Evolutionary conservation across 2,797 vertebrate genomes (phyloP), one percentile per base, ranked within the genome.

Genomic region (Odontamblyopus rebecca): DNA sequence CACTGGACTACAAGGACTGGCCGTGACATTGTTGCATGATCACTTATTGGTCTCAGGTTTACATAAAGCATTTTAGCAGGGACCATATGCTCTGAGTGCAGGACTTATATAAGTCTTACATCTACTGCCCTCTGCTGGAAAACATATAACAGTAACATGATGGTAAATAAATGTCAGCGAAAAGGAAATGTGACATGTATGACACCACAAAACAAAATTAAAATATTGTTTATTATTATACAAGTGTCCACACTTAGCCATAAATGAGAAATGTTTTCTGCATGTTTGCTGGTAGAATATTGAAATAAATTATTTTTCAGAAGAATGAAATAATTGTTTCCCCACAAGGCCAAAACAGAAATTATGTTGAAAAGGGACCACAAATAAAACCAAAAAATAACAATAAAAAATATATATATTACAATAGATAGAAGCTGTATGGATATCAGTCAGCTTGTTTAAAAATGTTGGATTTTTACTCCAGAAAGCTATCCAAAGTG

Each of bases 401-500:
- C 5, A 44, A 48, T 48, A 15, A 48, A 15, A 65, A 9, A 71
- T 7, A 9, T 69, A 44, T 19, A 70, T 8, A 71, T 15, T 29
- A 69, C 50, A 68, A 27, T 54, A 35, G 1, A 29, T 23, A 26
- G 53, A 16, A 41, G 61, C 60, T 6, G 9, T 23, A 1, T 2
- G 6, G 2, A 67, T 4, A 19, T 29, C 23, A 30, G 26, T 32
- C 26, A 16, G 27, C 57, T 35, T 19, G 64, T 61, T 70, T 56
- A 66, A 75, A 70, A 35, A 27, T 8, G 4, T 53, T 2, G 23
- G 19, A 30, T 0, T 6, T 26, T 95, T 86, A 87, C 80, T 95
- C 94, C 8, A 98, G 89, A 83, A 96, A 99, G 71, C 72, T 73
- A 27, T 98, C 95, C 80, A 99, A 80, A 38, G 93, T 93, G 79